These are phyloP conservation scores for Macrosoma leucophasiata DNA, from an alignment of 2,888 invertebrate genomes.

Conservation along the genomic window DNA sequence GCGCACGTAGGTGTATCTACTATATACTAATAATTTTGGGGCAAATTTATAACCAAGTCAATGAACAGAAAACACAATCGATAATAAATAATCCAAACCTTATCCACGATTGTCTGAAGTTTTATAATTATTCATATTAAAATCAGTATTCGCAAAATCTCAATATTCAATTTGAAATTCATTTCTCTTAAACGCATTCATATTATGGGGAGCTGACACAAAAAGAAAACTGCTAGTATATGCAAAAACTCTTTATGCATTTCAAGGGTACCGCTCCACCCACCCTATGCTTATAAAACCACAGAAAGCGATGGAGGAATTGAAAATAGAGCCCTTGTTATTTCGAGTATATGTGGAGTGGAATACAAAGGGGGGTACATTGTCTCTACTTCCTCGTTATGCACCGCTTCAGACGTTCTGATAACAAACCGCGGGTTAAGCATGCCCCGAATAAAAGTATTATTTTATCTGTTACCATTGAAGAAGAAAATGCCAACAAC, in stretches of 20 bases:
- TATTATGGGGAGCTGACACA: conserved; percentile 35
- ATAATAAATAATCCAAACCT: no score
- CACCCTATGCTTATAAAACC: conserved; percentile 48
- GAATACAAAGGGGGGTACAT: conserved; percentile 65
- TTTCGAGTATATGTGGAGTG: conserved; percentile 67
- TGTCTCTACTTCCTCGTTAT: conserved; percentile 67
- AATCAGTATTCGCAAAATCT: no score
- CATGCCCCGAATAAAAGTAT: conserved; percentile 33
- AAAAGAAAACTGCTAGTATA: conserved; percentile 44
- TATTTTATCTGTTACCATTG: conserved; percentile 31
- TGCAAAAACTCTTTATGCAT: conserved; percentile 54
- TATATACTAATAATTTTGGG: no score
- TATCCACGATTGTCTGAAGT: no score
- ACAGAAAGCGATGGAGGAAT: conserved; percentile 49
- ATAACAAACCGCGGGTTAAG: conserved; percentile 60
- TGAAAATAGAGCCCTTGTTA: conserved; percentile 73
- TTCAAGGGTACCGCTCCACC: conserved; percentile 40
- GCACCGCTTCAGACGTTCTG: conserved; percentile 59
- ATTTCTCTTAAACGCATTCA: conserved; percentile 33
- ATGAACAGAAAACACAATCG: conserved; percentile 7
- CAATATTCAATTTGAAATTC: conserved; percentile 36
- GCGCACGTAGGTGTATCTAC: no score
- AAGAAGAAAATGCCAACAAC: no score
- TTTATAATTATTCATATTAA: no score
- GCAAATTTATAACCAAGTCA: no score